These are phyloP conservation scores for Cistogaster globosa DNA, from an alignment of 2,888 invertebrate species.

Conservation along the genomic window DNA sequence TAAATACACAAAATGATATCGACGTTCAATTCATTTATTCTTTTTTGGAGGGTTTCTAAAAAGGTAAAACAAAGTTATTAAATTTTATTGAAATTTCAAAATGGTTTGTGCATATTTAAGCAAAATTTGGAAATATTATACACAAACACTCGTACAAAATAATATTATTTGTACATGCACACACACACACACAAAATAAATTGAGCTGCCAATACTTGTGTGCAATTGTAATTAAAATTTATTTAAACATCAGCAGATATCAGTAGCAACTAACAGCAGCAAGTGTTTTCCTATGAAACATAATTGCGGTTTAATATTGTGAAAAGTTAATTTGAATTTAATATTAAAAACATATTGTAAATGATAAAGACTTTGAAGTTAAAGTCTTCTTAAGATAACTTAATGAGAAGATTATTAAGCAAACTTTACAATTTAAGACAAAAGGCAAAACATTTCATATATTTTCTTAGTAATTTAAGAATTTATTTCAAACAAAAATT, in stretches of 20 bases:
- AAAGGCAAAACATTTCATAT: too few relatives aligned
- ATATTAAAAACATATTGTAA: conserved; percentile 38
- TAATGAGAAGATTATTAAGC: too few relatives aligned
- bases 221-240: conserved; percentile 31
- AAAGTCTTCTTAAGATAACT: too few relatives aligned
- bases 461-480: too few relatives aligned
- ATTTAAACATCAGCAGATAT: conserved; percentile 18
- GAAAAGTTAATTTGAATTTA: conserved; percentile 61
- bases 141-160: conserved; percentile 5
- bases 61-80: conserved; percentile 35
- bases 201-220: conserved; percentile 18
- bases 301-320: conserved; percentile 65
- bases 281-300: conserved; percentile 48
- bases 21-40: background rate
- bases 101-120: conserved; percentile 33
- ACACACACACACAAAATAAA: background rate
- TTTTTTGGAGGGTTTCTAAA: background rate
- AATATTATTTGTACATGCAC: background rate
- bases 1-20: conserved; percentile 1
- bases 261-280: conserved; percentile 29
- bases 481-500: too few relatives aligned
- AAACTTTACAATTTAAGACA: background rate
- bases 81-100: conserved; percentile 26
- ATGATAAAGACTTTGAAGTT: background rate
- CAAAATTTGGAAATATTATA: conserved; percentile 27